Evolutionary conservation across 2,888 invertebrate species (phyloP).

Genomic region (Formica aserva): DNA sequence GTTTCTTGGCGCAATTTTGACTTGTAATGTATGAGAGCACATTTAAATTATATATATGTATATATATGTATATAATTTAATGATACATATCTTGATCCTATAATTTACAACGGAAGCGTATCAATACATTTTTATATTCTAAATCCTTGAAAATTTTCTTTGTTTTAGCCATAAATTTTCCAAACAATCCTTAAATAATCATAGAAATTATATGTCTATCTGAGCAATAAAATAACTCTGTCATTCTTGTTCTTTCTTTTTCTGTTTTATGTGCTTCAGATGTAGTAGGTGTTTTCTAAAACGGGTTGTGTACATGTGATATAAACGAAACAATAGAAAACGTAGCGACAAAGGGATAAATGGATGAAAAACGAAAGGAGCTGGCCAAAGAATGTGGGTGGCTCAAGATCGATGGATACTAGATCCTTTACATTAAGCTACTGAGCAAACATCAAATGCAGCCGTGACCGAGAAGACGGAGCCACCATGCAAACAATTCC

Average conservation of each 20-base stretch:
- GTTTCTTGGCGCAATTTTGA: not conserved
- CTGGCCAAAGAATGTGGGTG: not conserved
- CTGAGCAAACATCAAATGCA: constrained; percentile 46
- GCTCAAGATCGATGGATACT: constrained; percentile 15
- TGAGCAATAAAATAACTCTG: not conserved
- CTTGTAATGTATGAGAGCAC: not conserved
- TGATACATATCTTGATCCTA: not conserved
- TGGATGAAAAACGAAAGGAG: not conserved
- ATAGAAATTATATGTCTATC: not conserved
- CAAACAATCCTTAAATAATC: not conserved
- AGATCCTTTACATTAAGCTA: constrained; percentile 38
- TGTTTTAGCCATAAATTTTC: not conserved
- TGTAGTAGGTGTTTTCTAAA: not conserved
- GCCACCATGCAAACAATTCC: constrained; percentile 61
- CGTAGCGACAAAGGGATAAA: not conserved
- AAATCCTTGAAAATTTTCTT: too few species aligned
- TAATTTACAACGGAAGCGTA: not conserved
- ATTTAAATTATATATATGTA: not conserved
- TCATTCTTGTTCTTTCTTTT: not conserved
- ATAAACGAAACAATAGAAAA: not conserved
- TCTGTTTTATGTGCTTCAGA: not conserved
- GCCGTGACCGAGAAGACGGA: constrained; percentile 41
- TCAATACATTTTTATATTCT: too few species aligned
- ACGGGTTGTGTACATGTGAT: not conserved
- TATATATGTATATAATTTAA: too few species aligned